A percentile compares a stretch with the other conserved stretches of the same genome.
Evolutionary conservation across 2,888 invertebrate genomes (phyloP).

Genomic region (Baronia brevicornis): DNA sequence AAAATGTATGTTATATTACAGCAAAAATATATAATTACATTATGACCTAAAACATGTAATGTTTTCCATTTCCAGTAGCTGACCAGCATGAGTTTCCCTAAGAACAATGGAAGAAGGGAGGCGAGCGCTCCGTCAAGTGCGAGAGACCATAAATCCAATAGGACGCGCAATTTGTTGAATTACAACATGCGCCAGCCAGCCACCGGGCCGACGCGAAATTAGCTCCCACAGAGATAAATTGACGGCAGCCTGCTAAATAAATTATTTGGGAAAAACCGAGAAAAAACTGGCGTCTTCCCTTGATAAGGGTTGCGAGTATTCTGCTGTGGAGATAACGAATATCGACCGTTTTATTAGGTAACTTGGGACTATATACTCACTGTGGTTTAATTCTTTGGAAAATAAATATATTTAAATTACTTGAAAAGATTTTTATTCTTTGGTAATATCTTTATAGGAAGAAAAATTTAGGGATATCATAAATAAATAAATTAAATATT

Average conservation of each 20-base stretch:
- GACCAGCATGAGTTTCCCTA: constrained; percentile 46
- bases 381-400: constrained; percentile 7
- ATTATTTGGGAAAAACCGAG: constrained; percentile 76
- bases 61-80: constrained; percentile 33
- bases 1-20: neutral
- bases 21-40: no score
- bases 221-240: constrained; percentile 75
- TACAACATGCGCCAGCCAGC: constrained; percentile 73
- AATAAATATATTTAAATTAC: constrained; percentile 2
- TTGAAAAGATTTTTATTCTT: no score
- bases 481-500: no score
- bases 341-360: constrained; percentile 43
- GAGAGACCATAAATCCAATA: constrained; percentile 64
- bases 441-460: no score
- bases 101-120: constrained; percentile 67
- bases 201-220: constrained; percentile 74
- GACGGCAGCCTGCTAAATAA: constrained; percentile 73
- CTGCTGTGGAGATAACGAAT: constrained; percentile 63
- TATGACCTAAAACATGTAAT: constrained; percentile 23
- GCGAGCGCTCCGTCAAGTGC: constrained; percentile 66
- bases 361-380: constrained; percentile 17
- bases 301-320: constrained; percentile 71
- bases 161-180: constrained; percentile 76
- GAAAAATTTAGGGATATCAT: no score
- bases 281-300: constrained; percentile 73